phyloP scores from a whole-genome alignment of 2,797 vertebrate species.

The Babyrousa celebensis region DNA sequence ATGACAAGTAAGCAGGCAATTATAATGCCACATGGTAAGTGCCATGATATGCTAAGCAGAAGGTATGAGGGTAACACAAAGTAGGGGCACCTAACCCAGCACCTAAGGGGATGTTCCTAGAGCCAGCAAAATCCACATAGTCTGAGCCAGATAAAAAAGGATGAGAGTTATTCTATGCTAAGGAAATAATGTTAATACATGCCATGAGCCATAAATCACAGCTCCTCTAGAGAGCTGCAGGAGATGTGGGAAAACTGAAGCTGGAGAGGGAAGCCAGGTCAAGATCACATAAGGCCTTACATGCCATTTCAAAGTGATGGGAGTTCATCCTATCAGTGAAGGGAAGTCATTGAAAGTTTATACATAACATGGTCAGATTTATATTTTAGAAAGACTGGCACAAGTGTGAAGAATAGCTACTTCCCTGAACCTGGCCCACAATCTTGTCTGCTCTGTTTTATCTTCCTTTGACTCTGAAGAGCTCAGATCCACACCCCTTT shows the following conservation, averaged over 20 bases:
- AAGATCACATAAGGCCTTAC: background rate
- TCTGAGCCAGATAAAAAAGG: background rate
- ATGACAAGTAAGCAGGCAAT: background rate
- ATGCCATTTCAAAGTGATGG: background rate
- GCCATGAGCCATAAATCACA: background rate
- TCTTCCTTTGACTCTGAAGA: slow-evolving; percentile 1
- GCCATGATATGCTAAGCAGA: background rate
- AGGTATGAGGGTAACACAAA: background rate
- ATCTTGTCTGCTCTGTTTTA: background rate
- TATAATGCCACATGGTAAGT: background rate
- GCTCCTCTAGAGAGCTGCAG: background rate
- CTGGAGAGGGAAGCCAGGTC: background rate
- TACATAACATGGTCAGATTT: background rate
- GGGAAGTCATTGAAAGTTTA: background rate
- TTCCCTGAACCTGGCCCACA: background rate
- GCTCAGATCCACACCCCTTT: background rate
- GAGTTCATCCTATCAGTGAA: background rate
- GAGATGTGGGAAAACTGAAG: background rate
- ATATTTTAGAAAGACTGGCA: background rate
- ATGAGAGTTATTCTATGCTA: background rate
- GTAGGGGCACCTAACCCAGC: background rate
- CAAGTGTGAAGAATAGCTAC: background rate
- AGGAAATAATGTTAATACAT: background rate
- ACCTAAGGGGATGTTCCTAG: background rate
- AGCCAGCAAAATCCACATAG: background rate